Evolutionary conservation across 2,113 vertebrate genomes (phyloP).

Genomic region (Leptodactylus fuscus): DNA sequence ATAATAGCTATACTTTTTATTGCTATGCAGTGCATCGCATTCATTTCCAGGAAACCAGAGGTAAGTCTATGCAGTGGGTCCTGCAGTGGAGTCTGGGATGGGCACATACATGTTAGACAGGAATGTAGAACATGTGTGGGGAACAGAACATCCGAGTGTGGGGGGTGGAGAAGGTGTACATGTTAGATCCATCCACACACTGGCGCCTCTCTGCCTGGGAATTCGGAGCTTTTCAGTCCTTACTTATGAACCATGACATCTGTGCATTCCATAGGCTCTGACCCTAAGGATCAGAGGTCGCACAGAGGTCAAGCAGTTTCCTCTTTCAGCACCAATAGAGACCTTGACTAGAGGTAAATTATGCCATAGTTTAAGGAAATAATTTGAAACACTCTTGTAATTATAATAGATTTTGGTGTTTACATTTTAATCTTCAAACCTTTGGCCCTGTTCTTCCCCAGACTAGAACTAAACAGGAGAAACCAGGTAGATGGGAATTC

Average conservation of each 20-base stretch:
- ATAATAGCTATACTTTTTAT: not conserved
- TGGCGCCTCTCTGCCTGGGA: conserved; percentile 83
- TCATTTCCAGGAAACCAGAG: conserved; percentile 22
- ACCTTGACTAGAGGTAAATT: conserved; percentile 74
- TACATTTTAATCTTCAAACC: conserved; percentile 80
- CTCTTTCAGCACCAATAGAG: conserved; percentile 81
- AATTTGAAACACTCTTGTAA: conserved; percentile 80
- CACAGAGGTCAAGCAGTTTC: conserved; percentile 78
- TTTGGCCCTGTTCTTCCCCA: conserved; percentile 65
- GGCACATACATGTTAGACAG: conserved; percentile 61
- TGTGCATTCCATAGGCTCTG: conserved; percentile 84
- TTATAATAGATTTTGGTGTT: conserved; percentile 83
- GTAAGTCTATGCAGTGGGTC: conserved; percentile 45
- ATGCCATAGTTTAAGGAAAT: conserved; percentile 80
- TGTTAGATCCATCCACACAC: conserved; percentile 74
- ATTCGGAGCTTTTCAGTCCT: conserved; percentile 78
- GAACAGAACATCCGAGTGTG: conserved; percentile 51
- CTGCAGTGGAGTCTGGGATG: conserved; percentile 48
- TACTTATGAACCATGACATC: conserved; percentile 85
- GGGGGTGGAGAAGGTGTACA: conserved; percentile 71
- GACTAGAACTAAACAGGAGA: conserved; percentile 55
- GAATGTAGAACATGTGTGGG: conserved; percentile 61
- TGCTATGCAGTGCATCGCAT: not conserved
- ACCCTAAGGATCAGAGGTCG: conserved; percentile 83
- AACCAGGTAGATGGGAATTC: conserved; percentile 53